phyloP scores from a whole-genome alignment of 2,113 vertebrate species.

The Hystrix cristata region DNA sequence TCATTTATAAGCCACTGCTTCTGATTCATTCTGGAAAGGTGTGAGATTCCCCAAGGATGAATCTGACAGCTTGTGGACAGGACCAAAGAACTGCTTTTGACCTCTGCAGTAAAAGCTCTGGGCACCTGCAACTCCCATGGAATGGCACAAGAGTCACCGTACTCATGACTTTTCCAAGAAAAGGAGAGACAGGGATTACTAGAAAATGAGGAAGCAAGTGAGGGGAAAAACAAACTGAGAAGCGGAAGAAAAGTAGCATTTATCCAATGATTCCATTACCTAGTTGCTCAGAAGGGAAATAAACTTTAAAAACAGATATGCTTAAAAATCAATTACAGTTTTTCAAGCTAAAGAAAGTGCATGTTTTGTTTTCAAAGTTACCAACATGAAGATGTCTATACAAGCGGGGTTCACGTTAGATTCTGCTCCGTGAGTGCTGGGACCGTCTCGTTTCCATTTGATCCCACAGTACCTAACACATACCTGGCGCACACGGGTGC shows the following conservation, averaged over 20 bases:
- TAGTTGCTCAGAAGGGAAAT: neutral
- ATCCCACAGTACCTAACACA: neutral
- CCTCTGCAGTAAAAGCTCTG: neutral
- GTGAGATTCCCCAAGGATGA: neutral
- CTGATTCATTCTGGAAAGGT: neutral
- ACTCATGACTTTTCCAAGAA: neutral
- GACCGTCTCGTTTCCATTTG: neutral
- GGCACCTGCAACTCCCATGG: neutral
- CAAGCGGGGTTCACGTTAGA: neutral
- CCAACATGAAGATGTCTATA: constrained; percentile 41
- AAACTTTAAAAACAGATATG: neutral
- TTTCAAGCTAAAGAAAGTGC: neutral
- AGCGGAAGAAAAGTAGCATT: neutral
- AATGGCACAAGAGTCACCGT: neutral
- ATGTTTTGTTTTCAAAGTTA: constrained; percentile 13
- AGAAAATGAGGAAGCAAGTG: neutral
- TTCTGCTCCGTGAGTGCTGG: neutral
- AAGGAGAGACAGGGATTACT: neutral
- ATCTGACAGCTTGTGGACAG: neutral
- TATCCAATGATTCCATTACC: neutral
- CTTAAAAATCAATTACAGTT: neutral
- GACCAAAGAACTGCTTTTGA: neutral
- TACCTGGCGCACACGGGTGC: neutral
- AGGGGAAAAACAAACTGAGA: neutral
- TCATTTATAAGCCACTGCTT: neutral